These are phyloP conservation scores for Sussaba pulchella DNA, from an alignment of 2,888 invertebrate genomes.

Conservation along the genomic window DNA sequence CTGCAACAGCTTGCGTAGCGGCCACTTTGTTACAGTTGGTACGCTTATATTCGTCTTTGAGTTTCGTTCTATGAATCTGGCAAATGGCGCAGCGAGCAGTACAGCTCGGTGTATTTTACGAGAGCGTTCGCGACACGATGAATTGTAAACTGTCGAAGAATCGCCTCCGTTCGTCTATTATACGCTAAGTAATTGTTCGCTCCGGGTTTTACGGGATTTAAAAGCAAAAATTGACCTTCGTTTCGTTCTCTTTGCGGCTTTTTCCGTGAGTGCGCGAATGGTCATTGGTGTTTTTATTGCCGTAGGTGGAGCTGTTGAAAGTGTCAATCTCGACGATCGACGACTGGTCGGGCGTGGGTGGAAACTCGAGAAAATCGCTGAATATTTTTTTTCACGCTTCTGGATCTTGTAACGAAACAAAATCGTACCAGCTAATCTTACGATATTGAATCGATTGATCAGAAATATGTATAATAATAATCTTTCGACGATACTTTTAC, in stretches of 20 bases:
- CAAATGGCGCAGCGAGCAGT: slow-evolving; percentile 12
- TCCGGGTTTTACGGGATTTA: slow-evolving; percentile 70
- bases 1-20: slow-evolving; percentile 70
- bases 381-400: neutral
- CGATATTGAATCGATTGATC: no score
- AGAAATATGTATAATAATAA: no score
- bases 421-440: neutral
- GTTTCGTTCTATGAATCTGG: neutral
- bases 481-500: no score
- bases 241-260: slow-evolving; percentile 80
- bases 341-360: neutral
- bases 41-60: neutral
- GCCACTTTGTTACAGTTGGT: slow-evolving; percentile 72
- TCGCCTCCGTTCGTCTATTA: slow-evolving; percentile 77
- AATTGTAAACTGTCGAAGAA: slow-evolving; percentile 67
- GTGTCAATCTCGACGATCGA: slow-evolving; percentile 49
- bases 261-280: slow-evolving; percentile 71
- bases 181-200: slow-evolving; percentile 82
- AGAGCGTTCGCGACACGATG: slow-evolving; percentile 57
- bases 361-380: slow-evolving; percentile 3
- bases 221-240: slow-evolving; percentile 69
- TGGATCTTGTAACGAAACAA: neutral
- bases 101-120: slow-evolving; percentile 60
- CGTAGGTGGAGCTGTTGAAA: slow-evolving; percentile 55
- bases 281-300: slow-evolving; percentile 82